Base-by-base conservation (phyloP, 2,888 invertebrate species). In the Branchellion lobata region DNA sequence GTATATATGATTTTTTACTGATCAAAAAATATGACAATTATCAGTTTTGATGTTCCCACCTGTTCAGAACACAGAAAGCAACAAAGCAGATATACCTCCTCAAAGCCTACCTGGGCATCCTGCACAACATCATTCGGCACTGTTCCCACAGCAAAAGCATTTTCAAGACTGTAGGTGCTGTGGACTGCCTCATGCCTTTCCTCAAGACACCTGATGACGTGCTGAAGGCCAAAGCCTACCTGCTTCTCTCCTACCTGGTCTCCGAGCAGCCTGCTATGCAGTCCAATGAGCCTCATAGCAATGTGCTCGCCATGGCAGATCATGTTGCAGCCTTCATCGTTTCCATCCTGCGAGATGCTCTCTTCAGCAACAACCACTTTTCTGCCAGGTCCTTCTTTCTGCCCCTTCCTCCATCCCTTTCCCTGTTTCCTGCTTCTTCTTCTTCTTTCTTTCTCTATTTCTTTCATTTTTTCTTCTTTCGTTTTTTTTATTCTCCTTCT, bases 101-200 rank as follows among this genome's bases (percentile, higher is more conserved):
- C 21, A 86, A 86, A 80, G 84, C 85, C 27, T 82, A 85, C 73
- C 82, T 87, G 0, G 86, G 87, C 27, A 84, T 86, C 18, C 80
- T 86, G 27, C 86, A 86, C 82, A 87, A 87, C 80, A 82, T 85
- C 40, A 82, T 84, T 1, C 81, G 86, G n/a, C 84, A 85, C 73
- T 82, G 83, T 29, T 82, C 83, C 18, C 84, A 85, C 40, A 83
- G 85, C 74, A 83, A 83, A 24, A 81, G 82, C 61, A 75, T 81
- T 0, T 81, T 86, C 33, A 82, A 84, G 29, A 81, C 82, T 31
- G 82, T 83, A 33, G 81, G 34, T 29, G 81, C 84, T 2, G 82
- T 86, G 8, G 75, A 81, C 0, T 80, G 83, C 24, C 81, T 86
- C 8, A 81, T 83, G 40, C 47, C 69, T 5, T 83, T 82, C 73